A percentile compares a stretch with the other conserved stretches of the same genome.
Evolutionary conservation across 2,888 invertebrate genomes (phyloP).

Genomic region (Sepioteuthis lessoniana): DNA sequence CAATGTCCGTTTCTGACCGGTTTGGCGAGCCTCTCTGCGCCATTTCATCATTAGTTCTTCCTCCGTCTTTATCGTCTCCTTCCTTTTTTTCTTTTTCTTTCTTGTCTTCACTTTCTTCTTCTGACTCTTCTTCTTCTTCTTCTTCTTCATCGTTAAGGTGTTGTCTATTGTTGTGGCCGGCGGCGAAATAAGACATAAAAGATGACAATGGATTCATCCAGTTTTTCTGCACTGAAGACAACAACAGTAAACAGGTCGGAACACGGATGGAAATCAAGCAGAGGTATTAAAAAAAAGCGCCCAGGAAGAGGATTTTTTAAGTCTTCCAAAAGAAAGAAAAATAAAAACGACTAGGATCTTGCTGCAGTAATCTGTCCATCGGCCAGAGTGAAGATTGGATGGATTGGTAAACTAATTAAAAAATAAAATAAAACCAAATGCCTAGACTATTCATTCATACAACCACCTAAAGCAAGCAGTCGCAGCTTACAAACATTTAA

Average conservation of each 20-base stretch:
- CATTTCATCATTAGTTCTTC: background rate
- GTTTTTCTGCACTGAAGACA: background rate
- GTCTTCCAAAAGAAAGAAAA: background rate
- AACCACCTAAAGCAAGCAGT: background rate
- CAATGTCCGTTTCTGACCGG: background rate
- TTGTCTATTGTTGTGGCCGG: background rate
- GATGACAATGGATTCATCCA: slow-evolving; percentile 43
- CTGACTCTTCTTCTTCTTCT: background rate
- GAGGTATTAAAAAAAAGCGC: background rate
- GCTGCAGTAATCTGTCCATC: background rate
- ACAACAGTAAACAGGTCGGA: background rate
- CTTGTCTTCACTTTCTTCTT: background rate
- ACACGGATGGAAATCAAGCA: background rate
- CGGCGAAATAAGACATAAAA: slow-evolving; percentile 41
- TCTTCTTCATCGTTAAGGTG: background rate
- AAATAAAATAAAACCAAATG: background rate
- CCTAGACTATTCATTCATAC: background rate
- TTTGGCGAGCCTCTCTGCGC: background rate
- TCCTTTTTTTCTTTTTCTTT: background rate
- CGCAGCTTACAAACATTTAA: background rate
- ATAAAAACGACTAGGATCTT: background rate
- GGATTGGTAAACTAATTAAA: background rate
- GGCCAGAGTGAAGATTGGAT: background rate
- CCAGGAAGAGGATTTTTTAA: background rate
- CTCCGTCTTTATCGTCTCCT: slow-evolving; percentile 6